phyloP scores from a whole-genome alignment of 2,888 invertebrate species.

The Drosophila borborema region DNA sequence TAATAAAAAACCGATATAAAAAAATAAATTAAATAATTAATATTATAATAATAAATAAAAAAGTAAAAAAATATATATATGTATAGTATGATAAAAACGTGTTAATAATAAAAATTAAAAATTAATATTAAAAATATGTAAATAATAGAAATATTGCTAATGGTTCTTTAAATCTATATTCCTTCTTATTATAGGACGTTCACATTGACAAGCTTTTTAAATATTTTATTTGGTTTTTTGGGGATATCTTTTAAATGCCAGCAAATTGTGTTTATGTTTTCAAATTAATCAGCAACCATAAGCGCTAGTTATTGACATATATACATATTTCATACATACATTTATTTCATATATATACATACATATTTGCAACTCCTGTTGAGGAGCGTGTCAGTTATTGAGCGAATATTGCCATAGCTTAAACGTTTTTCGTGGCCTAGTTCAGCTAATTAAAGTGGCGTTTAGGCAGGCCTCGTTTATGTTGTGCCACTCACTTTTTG shows the following conservation, averaged over 20 bases:
- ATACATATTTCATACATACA: neutral
- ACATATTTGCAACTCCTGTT: neutral
- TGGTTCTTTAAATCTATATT: too few species aligned
- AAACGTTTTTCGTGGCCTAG: neutral
- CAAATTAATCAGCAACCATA: too few species aligned
- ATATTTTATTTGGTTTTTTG: neutral
- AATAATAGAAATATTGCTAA: too few species aligned
- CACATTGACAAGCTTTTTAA: neutral
- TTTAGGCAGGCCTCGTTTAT: neutral
- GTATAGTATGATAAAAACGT: too few species aligned
- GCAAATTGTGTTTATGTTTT: constrained; percentile 12
- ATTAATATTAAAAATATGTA: too few species aligned
- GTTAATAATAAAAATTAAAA: too few species aligned
- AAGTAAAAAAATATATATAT: too few species aligned
- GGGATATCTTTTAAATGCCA: neutral
- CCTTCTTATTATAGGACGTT: neutral
- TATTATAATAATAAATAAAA: too few species aligned
- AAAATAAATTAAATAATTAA: too few species aligned
- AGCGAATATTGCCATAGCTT: neutral
- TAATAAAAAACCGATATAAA: too few species aligned
- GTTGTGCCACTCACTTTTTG: neutral
- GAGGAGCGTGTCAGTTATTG: neutral
- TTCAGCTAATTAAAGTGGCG: constrained; percentile 1
- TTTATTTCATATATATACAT: neutral
- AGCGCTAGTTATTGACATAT: neutral